Percentiles rank a stretch among this genome's conserved stretches.
Evolutionary conservation across 2,113 vertebrate species (phyloP).

Genomic region (Oncorhynchus tshawytscha): DNA sequence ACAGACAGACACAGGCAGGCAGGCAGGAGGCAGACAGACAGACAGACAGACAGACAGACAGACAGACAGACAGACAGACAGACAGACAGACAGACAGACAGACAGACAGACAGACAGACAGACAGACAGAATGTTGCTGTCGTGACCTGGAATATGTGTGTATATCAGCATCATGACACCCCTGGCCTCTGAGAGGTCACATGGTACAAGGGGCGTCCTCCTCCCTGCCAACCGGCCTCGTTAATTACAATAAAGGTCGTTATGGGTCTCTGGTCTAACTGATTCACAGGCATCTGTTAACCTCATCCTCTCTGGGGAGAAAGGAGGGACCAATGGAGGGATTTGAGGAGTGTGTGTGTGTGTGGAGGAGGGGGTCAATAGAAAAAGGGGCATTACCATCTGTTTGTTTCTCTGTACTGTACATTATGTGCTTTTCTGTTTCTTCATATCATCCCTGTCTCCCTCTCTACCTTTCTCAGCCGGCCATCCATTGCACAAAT

Average conservation of each 20-base stretch:
- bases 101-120: not conserved
- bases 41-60: too few species aligned
- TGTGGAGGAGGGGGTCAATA: conserved; percentile 7
- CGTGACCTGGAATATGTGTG: not conserved
- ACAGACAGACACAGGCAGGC: not conserved
- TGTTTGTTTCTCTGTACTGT: conserved; percentile 4
- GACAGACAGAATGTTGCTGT: not conserved
- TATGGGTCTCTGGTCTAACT: conserved; percentile 55
- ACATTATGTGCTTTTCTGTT: too few species aligned
- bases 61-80: not conserved
- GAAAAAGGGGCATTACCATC: too few species aligned
- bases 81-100: not conserved
- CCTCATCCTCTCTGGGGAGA: conserved; percentile 26
- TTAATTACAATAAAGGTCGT: conserved; percentile 45
- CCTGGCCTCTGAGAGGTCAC: conserved; percentile 16
- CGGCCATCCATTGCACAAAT: conserved; percentile 7
- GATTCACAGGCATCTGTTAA: conserved; percentile 64
- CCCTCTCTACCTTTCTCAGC: not conserved
- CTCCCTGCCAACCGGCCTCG: conserved; percentile 23
- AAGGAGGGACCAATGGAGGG: conserved; percentile 13
- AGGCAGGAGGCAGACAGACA: too few species aligned
- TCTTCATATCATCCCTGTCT: not conserved
- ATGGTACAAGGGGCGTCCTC: conserved; percentile 17
- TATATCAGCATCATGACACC: conserved; percentile 1
- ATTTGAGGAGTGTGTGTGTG: not conserved